Base-by-base conservation (phyloP, 1,140 invertebrate genomes). In the Hypothenemus hampei region DNA sequence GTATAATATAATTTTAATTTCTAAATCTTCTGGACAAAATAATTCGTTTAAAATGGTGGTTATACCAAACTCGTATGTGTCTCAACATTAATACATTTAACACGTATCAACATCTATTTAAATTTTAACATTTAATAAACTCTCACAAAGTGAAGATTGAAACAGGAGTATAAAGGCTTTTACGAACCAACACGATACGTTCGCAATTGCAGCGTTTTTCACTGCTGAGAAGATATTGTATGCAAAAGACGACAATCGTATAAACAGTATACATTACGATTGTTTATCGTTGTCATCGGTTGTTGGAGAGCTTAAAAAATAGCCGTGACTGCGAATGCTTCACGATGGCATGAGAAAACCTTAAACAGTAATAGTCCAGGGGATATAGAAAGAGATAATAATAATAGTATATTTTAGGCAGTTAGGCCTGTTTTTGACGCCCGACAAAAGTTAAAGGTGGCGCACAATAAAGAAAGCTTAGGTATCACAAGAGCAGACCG, bases 1-100 rank as follows among this genome's bases (percentile, higher is more conserved):
- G 48, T 58, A 62, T 63, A 61, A 59, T 62, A 58, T 57, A 60
- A 65, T 56, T 54, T 58, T 48, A 55, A 39, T 53, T 60, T 62
- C 59, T 60, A 60, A 46, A 49, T 53, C 59, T 57, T 54, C 29
- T 59, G 60, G 57, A 58, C 60, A 59, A 61, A 54, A 10, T 56
- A 51, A 49, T 49, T 48, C 29, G 24, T 58, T 52, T 43, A 37
- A 52, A 20, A 19, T 35, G 22, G 15, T 56, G 21, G n/a, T 44
- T 46, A 21, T 52, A 53, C 29, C 33, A 57, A 43, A 43, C n/a
- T n/a, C n/a, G n/a, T n/a, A n/a, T n/a, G n/a, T n/a, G n/a, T n/a
- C n/a, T n/a, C n/a, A n/a, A n/a, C 46, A 50, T 31, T 46, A 1
- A 48, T 46, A 36, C 46, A 45, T 44, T n/a, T 13, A 53, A 53